Evolutionary conservation across 1,140 invertebrate genomes (phyloP).

Genomic region (Lasaia peninsularis): DNA sequence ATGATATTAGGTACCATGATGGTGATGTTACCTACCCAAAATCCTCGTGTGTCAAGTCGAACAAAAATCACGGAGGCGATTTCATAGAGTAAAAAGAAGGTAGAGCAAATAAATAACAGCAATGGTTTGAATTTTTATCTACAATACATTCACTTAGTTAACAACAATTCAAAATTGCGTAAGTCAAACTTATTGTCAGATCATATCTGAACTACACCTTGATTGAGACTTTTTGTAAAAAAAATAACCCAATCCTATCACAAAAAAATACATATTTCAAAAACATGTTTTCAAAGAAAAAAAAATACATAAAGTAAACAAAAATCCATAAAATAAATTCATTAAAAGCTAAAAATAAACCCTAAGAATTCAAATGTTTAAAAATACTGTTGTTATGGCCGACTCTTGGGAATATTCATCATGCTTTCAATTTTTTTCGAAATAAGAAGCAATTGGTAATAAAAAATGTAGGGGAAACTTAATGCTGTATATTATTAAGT

Average conservation of each 20-base stretch:
- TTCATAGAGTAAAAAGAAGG: too few relatives aligned
- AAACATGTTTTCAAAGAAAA: not conserved
- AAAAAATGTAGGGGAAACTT: too few relatives aligned
- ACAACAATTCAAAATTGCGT: constrained; percentile 14
- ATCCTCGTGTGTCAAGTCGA: too few relatives aligned
- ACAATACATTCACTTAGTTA: not conserved
- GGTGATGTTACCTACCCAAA: too few relatives aligned
- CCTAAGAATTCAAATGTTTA: too few relatives aligned
- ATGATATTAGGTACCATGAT: too few relatives aligned
- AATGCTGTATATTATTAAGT: too few relatives aligned
- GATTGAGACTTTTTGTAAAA: not conserved
- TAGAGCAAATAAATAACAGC: constrained; percentile 3
- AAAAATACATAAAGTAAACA: not conserved
- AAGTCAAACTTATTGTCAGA: constrained; percentile 45
- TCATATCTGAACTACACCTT: constrained; percentile 37
- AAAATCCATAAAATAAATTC: not conserved
- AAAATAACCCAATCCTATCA: constrained; percentile 1
- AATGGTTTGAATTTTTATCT: constrained; percentile 2
- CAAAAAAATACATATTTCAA: constrained; percentile 1
- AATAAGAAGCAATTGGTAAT: too few relatives aligned
- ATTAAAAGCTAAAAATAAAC: not conserved
- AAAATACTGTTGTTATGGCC: too few relatives aligned
- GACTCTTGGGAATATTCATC: too few relatives aligned
- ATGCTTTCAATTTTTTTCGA: too few relatives aligned
- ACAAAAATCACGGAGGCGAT: too few relatives aligned